Percentiles rank a stretch among this genome's conserved stretches.
phyloP scores from a whole-genome alignment of 2,113 vertebrate genomes.

The Rafetus swinhoei region DNA sequence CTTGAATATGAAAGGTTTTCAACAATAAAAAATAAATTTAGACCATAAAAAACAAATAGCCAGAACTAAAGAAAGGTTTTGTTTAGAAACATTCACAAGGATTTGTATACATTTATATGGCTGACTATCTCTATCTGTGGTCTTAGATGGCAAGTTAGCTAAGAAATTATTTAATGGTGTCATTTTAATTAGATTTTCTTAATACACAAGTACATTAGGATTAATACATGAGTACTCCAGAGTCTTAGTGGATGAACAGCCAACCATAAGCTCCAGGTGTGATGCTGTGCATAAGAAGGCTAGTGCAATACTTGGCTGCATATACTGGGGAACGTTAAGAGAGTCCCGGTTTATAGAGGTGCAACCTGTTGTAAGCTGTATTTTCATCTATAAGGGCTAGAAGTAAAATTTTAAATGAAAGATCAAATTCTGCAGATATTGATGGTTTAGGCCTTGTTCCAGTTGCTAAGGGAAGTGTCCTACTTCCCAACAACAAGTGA shows the following conservation, averaged over 20 bases:
- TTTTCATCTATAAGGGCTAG: not conserved
- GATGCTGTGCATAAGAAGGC: conserved; percentile 17
- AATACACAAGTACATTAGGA: conserved; percentile 17
- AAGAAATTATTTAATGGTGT: conserved; percentile 40
- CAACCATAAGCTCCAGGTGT: conserved; percentile 31
- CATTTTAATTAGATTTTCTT: conserved; percentile 7
- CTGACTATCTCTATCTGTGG: conserved; percentile 8
- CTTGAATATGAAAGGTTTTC: not conserved
- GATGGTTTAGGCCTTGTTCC: not conserved
- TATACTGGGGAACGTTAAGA: not conserved
- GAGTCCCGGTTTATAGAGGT: too few relatives aligned
- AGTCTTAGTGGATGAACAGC: not conserved
- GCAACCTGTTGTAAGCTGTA: not conserved
- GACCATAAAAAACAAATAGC: conserved; percentile 3
- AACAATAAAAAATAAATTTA: fast-evolving
- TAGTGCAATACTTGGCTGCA: not conserved
- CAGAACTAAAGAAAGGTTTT: not conserved
- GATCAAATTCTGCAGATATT: not conserved
- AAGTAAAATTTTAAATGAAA: not conserved
- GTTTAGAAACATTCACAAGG: not conserved
- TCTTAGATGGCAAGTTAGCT: not conserved
- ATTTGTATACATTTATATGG: not conserved
- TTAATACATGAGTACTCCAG: conserved; percentile 9
- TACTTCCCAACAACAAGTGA: not conserved
- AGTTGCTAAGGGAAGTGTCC: not conserved